Percentiles rank a stretch among this genome's conserved stretches.
Conservation (phyloP, 2,113 vertebrate genomes). For the Gobio gobio region DNA sequence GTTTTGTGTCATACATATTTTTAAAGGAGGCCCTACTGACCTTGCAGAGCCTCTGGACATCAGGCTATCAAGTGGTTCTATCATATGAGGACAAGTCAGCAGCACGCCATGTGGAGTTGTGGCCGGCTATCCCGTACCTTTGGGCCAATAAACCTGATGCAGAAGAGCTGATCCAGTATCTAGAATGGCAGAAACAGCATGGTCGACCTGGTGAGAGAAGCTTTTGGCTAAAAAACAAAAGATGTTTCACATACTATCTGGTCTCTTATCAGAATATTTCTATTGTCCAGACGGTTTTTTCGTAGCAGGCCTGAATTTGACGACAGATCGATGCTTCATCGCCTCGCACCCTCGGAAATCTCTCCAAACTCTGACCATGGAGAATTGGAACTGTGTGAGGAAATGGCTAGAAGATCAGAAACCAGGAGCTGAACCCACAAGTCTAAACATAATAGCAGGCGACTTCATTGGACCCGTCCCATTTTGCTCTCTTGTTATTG, state of each 20-base stretch:
- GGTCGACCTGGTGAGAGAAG: conserved; percentile 83
- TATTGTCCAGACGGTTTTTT: conserved; percentile 83
- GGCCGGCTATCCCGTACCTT: conserved; percentile 85
- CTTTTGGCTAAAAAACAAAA: background rate
- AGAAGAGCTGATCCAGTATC: conserved; percentile 73
- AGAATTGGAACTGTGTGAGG: conserved; percentile 73
- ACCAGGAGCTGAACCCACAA: conserved; percentile 73
- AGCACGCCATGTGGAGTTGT: conserved; percentile 75
- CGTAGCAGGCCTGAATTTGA: conserved; percentile 87
- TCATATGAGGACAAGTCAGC: conserved; percentile 79
- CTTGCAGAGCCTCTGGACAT: conserved; percentile 81
- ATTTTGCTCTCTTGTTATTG: conserved; percentile 82
- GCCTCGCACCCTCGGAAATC: conserved; percentile 73
- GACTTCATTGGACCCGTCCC: conserved; percentile 82
- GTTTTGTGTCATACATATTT: conserved; percentile 36
- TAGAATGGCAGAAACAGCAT: conserved; percentile 77
- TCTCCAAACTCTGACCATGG: conserved; percentile 77
- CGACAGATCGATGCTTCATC: conserved; percentile 79
- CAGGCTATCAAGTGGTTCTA: conserved; percentile 82
- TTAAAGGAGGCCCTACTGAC: conserved; percentile 75
- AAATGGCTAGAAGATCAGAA: conserved; percentile 83
- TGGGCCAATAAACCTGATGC: conserved; percentile 83
- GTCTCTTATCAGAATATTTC: conserved; percentile 6
- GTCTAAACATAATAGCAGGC: conserved; percentile 89
- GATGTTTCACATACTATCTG: background rate